phyloP scores from a whole-genome alignment of 2,113 vertebrate genomes.

The Urocitellus parryii region DNA sequence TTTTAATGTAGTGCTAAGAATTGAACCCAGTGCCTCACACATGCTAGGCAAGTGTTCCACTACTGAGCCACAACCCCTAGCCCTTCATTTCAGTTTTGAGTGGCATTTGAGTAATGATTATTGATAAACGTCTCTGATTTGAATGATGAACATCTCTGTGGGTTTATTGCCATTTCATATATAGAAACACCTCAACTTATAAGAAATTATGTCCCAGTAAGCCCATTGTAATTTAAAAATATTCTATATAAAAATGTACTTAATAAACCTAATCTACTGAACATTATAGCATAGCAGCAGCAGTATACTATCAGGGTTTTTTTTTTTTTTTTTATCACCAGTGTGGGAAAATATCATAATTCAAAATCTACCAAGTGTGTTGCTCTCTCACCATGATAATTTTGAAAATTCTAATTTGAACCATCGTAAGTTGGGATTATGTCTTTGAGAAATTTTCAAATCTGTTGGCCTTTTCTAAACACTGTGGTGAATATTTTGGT shows the following conservation, averaged over 20 bases:
- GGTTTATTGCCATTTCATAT: slow-evolving; percentile 25
- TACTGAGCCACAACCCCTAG: no score
- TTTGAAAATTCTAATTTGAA: not conserved
- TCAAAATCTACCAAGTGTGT: not conserved
- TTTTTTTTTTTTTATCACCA: not conserved
- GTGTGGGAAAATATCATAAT: not conserved
- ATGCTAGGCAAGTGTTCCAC: no score
- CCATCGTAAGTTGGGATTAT: not conserved
- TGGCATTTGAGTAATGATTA: slow-evolving; percentile 9
- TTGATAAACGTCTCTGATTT: slow-evolving; percentile 10
- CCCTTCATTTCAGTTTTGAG: slow-evolving; percentile 37
- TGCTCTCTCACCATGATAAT: not conserved
- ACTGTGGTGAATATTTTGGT: not conserved
- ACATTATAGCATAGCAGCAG: not conserved
- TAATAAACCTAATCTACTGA: not conserved
- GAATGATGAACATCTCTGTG: not conserved
- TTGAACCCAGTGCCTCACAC: no score
- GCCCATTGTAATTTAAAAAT: not conserved
- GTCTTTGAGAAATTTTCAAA: slow-evolving; percentile 20
- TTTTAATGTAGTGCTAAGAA: no score
- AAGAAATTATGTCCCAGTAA: not conserved
- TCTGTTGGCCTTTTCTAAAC: not conserved
- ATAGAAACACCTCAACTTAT: not conserved
- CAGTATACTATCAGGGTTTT: not conserved
- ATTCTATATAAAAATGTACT: not conserved